Evolutionary conservation across 2,113 vertebrate species (phyloP).

Genomic region (Crypturellus undulatus): DNA sequence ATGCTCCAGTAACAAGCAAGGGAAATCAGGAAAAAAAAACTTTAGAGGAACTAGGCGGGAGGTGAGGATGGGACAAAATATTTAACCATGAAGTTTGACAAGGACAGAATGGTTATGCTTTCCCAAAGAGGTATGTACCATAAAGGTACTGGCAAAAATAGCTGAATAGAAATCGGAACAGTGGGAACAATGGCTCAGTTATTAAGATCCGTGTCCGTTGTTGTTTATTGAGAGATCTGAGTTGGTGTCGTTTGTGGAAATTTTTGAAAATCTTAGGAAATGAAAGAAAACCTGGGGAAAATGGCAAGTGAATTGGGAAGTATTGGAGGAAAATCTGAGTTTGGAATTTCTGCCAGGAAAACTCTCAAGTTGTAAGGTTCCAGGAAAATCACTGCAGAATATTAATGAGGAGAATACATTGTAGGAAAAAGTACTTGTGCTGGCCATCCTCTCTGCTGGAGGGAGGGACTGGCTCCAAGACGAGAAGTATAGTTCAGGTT

Average conservation of each 20-base stretch:
- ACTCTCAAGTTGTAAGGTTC: not conserved
- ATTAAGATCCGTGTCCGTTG: not conserved
- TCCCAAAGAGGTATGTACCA: not conserved
- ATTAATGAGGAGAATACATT: not conserved
- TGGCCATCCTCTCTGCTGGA: not conserved
- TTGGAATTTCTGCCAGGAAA: not conserved
- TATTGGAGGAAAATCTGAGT: not conserved
- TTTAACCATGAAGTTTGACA: not conserved
- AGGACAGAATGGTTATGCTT: not conserved
- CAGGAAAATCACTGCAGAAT: not conserved
- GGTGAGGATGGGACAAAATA: not conserved
- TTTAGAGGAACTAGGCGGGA: not conserved
- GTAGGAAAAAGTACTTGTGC: not conserved
- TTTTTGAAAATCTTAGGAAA: not conserved
- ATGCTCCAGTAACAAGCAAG: not conserved
- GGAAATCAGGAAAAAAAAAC: not conserved
- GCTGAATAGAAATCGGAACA: rapidly evolving
- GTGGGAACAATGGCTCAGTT: not conserved
- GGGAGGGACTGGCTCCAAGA: not conserved
- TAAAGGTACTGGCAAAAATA: rapidly evolving
- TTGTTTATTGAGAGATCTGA: not conserved
- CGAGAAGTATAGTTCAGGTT: not conserved
- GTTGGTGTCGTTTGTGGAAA: not conserved
- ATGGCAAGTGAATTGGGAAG: not conserved
- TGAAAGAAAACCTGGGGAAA: not conserved